These are phyloP conservation scores for Halichoeres trimaculatus DNA, from an alignment of 2,113 vertebrate species.

Conservation along the genomic window DNA sequence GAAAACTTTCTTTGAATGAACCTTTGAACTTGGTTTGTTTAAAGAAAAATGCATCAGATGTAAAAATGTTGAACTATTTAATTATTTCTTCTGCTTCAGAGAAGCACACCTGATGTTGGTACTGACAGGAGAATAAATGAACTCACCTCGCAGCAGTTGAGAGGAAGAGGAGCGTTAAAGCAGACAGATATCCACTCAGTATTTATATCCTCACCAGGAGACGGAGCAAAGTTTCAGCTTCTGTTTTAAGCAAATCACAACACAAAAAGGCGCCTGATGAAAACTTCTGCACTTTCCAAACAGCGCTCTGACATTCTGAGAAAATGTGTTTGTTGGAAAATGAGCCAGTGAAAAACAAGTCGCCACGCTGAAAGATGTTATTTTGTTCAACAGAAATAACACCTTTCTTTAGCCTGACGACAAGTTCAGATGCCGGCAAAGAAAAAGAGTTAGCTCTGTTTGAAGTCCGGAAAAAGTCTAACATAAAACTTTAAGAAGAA, in stretches of 20 bases:
- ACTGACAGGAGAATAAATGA: background rate
- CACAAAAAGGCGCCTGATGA: background rate
- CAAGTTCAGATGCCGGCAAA: no score
- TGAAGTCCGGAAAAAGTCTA: no score
- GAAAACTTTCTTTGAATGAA: background rate
- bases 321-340: conserved; percentile 26
- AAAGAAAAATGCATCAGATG: background rate
- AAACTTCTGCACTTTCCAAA: conserved; percentile 11
- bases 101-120: background rate
- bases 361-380: background rate
- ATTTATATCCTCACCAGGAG: conserved; percentile 40
- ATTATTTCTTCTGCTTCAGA: no score
- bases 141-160: conserved; percentile 38
- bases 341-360: conserved; percentile 1
- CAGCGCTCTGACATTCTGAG: background rate
- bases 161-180: background rate
- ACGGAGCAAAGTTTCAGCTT: background rate
- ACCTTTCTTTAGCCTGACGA: no score
- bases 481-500: no score
- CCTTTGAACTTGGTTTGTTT: background rate
- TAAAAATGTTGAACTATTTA: no score
- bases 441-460: no score
- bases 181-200: background rate
- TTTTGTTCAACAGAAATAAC: background rate
- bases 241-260: conserved; percentile 49